Percentiles rank a stretch among this genome's conserved stretches.
These are phyloP conservation scores for Clavelina lepadiformis DNA, from an alignment of 23 tunicate genomes.

Conservation along the genomic window DNA sequence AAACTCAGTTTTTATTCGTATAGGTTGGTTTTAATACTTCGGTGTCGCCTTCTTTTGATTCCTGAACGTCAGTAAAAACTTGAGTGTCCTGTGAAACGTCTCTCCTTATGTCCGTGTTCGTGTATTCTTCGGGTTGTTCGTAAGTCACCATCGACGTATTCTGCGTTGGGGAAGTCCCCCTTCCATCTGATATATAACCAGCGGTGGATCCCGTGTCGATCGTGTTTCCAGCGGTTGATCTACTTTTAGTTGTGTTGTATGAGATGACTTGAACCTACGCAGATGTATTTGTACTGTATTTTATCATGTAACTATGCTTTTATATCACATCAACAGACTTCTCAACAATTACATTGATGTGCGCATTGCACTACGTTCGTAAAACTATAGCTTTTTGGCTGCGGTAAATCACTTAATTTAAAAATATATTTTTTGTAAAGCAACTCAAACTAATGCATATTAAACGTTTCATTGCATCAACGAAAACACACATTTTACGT, in stretches of 20 bases:
- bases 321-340: too few relatives aligned
- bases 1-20: background rate
- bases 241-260: slow-evolving; percentile 62
- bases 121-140: slow-evolving; percentile 40
- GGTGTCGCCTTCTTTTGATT: slow-evolving; percentile 81
- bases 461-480: too few relatives aligned
- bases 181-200: slow-evolving; percentile 4
- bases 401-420: too few relatives aligned
- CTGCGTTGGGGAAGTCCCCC: slow-evolving; percentile 6
- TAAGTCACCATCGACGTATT: slow-evolving; percentile 8
- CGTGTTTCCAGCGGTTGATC: slow-evolving; percentile 17
- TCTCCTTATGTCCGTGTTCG: slow-evolving; percentile 48
- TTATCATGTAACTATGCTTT: too few relatives aligned
- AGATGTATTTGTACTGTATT: too few relatives aligned
- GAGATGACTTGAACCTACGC: slow-evolving; percentile 83
- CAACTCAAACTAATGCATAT: too few relatives aligned
- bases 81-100: slow-evolving; percentile 59
- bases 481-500: too few relatives aligned
- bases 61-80: slow-evolving; percentile 82
- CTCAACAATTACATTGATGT: too few relatives aligned
- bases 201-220: background rate
- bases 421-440: too few relatives aligned
- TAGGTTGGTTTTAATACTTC: too few relatives aligned
- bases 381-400: too few relatives aligned
- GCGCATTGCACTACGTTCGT: too few relatives aligned